Evolutionary conservation across 2,888 invertebrate genomes (phyloP), one percentile per base, ranked within the genome.

Genomic region (Parapristionchus giblindavisi): DNA sequence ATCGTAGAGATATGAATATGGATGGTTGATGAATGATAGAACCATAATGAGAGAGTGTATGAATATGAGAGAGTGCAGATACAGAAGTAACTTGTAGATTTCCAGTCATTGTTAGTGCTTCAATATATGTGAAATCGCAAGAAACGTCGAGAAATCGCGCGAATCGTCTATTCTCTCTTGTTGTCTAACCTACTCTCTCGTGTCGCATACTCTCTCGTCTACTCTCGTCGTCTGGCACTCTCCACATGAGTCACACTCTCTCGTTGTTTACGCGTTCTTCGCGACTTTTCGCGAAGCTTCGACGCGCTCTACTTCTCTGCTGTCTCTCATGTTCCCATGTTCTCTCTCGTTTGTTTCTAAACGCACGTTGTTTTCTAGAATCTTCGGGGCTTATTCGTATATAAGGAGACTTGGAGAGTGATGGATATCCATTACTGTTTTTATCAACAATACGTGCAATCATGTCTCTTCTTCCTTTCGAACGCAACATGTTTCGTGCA

Each of bases 141-240:
- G 56, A 54, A 54, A 54, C 6, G 5, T 5, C 56, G 56, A 17
- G 56, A 54, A 24, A 24, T n/a, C 6, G 14, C n/a, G 56, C 56
- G 56, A 54, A 54, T 24, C 6, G 14, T 54, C 56, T 27, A 24
- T n/a, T 54, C 43, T 43, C 43, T 17, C 43, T 43, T 17, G 43
- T 43, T 8, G n/a, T n/a, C n/a, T n/a, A n/a, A n/a, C n/a, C 36
- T 17, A n/a, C 65, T 65, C 65, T 65, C 40, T 43, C 36, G 27
- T 40, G 40, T 43, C 17, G 21, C 1, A 5, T 8, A 6, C 17
- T 65, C 65, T 24, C 65, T 43, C 65, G 29, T 43, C 34, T 8
- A n/a, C 65, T 65, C 65, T 65, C 43, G 40, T 65, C 43, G 65
- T 65, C 60, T 60, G 60, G 36, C 36, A 21, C 65, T 40, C 40